Evolutionary conservation across 2,797 vertebrate species (phyloP).

Genomic region (Gastrophryne carolinensis): DNA sequence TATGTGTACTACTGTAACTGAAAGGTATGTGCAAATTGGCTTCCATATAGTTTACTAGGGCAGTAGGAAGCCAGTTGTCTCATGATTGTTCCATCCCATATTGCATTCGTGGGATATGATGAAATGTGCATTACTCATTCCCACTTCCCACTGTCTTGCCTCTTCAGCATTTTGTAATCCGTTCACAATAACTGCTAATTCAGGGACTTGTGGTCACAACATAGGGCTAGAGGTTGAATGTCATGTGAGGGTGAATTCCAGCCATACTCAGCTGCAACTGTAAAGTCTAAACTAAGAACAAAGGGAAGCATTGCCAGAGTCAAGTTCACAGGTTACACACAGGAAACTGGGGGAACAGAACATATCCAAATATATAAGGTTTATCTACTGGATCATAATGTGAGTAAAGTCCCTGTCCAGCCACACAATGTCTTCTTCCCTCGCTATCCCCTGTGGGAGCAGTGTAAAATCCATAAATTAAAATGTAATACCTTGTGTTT

Average conservation of each 20-base stretch:
- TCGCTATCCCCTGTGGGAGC: too few relatives aligned
- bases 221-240: neutral
- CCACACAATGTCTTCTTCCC: too few relatives aligned
- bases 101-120: slow-evolving; percentile 23
- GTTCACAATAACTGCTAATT: slow-evolving; percentile 39
- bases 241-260: slow-evolving; percentile 30
- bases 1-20: too few relatives aligned
- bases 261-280: neutral
- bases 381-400: too few relatives aligned
- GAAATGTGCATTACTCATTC: slow-evolving; percentile 42
- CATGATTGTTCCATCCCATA: neutral
- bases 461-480: too few relatives aligned
- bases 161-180: slow-evolving; percentile 38
- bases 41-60: slow-evolving; percentile 3
- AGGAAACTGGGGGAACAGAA: neutral
- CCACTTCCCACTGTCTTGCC: slow-evolving; percentile 22
- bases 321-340: neutral
- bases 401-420: too few relatives aligned
- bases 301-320: neutral
- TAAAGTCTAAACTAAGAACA: slow-evolving; percentile 3
- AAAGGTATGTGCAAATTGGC: too few relatives aligned
- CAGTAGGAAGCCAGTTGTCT: neutral
- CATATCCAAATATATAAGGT: too few relatives aligned
- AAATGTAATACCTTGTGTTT: too few relatives aligned
- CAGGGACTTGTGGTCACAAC: slow-evolving; percentile 35